Evolutionary conservation across 2,888 invertebrate genomes (phyloP).

Genomic region (Agrochola lychnidis): DNA sequence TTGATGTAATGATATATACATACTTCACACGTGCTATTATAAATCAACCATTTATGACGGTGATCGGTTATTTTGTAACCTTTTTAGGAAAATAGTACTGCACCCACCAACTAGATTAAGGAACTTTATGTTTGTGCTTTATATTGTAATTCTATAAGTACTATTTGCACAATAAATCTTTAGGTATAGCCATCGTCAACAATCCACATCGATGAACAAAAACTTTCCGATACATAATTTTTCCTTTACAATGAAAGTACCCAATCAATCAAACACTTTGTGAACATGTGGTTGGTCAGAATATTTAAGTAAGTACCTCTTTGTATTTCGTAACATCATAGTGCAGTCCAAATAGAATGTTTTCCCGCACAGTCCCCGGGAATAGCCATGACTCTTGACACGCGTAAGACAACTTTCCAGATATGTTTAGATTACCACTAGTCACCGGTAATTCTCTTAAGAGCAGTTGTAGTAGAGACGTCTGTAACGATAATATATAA

Average conservation of each 20-base stretch:
- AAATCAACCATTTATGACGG: no score
- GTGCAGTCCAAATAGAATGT: slow-evolving; percentile 94
- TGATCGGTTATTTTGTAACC: no score
- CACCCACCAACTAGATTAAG: no score
- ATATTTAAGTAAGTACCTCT: slow-evolving; percentile 77
- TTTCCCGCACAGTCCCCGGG: slow-evolving; percentile 94
- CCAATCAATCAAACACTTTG: background rate
- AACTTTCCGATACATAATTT: background rate
- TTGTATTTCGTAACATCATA: slow-evolving; percentile 92
- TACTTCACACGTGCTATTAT: no score
- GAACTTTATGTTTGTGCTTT: no score
- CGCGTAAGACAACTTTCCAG: slow-evolving; percentile 93
- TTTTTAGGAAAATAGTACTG: no score
- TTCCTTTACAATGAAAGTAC: background rate
- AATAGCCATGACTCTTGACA: slow-evolving; percentile 97
- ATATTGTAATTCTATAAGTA: no score
- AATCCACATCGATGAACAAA: background rate
- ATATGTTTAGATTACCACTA: slow-evolving; percentile 91
- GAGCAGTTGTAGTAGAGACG: slow-evolving; percentile 92
- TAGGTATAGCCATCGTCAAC: background rate
- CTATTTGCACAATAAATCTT: no score
- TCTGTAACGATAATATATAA: slow-evolving; percentile 77
- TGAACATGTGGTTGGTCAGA: background rate
- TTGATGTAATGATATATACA: no score
- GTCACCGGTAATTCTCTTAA: slow-evolving; percentile 92